Conservation (phyloP, 37 sponge, comb jelly and placozoan species). For the Beroe ovata region DNA sequence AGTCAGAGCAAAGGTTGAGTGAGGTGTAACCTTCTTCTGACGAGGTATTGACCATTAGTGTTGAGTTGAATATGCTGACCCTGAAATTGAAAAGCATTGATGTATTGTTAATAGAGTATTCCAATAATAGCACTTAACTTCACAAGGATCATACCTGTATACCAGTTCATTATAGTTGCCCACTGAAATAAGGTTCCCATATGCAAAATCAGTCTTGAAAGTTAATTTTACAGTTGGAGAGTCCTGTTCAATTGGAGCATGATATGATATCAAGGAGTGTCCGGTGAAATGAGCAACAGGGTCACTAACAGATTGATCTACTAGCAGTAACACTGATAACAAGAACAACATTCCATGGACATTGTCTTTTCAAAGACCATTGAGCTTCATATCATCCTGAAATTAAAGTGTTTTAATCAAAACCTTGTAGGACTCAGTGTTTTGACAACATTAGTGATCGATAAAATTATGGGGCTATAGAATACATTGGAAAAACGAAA, state of each 20-base stretch:
- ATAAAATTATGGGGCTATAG: no score
- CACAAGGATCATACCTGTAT: conserved; percentile 23
- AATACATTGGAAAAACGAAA: no score
- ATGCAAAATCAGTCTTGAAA: background rate
- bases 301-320: background rate
- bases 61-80: background rate
- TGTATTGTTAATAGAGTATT: no score
- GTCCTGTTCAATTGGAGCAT: background rate
- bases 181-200: conserved; percentile 20
- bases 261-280: background rate
- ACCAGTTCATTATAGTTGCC: background rate
- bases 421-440: no score
- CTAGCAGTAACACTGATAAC: background rate
- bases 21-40: background rate
- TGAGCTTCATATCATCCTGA: background rate
- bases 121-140: no score
- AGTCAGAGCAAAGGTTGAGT: background rate
- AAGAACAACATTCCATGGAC: conserved; percentile 12
- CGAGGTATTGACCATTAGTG: background rate
- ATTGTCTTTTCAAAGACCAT: background rate
- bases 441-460: no score
- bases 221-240: background rate
- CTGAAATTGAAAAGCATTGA: no score
- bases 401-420: no score
- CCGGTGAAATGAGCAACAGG: conserved; percentile 8